These are phyloP conservation scores for Prietella phreatophila DNA, from an alignment of 2,113 vertebrate species.

Conservation along the genomic window DNA sequence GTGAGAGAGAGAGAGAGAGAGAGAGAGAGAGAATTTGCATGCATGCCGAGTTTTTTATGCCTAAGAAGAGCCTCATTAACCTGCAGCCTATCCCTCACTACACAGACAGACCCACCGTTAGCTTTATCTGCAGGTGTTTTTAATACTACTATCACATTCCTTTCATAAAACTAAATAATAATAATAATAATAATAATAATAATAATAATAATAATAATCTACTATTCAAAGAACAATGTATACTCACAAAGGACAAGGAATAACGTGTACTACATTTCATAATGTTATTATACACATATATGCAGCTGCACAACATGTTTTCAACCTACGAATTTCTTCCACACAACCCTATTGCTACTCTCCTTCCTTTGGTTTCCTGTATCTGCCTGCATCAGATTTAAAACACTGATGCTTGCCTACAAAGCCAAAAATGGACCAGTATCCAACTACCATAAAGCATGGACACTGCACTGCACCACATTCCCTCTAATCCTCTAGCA, in stretches of 20 bases:
- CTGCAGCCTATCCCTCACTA: conserved; percentile 31
- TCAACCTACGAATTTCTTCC: background rate
- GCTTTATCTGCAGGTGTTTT: background rate
- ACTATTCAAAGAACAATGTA: background rate
- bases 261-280: background rate
- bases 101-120: background rate
- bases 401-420: background rate
- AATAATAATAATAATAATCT: background rate
- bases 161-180: conserved; percentile 13
- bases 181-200: background rate
- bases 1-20: conserved; percentile 1
- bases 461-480: background rate
- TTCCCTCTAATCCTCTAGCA: background rate
- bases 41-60: conserved; percentile 31
- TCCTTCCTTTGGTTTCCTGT: background rate
- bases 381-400: background rate
- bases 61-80: conserved; percentile 27
- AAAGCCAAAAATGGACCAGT: background rate
- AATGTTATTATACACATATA: background rate
- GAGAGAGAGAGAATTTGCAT: conserved; percentile 3
- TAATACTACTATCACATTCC: background rate
- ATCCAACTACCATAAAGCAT: background rate
- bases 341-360: background rate
- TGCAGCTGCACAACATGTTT: background rate
- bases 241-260: background rate